Evolutionary conservation across 2,888 invertebrate species (phyloP).

Genomic region (Argyra leucocephala): DNA sequence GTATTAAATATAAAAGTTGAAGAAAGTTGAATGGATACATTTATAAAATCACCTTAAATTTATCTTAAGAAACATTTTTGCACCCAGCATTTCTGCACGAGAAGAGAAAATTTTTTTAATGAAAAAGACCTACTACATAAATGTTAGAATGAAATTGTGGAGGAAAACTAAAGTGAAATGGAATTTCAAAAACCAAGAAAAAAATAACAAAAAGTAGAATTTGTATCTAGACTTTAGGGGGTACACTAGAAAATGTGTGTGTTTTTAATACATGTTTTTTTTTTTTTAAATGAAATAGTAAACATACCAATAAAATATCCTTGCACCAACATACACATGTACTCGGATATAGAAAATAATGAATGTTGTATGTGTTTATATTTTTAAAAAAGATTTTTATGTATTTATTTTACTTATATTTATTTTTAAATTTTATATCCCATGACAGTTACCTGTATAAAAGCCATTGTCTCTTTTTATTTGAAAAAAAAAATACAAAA

Average conservation of each 20-base stretch:
- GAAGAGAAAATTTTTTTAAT: no score
- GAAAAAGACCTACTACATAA: no score
- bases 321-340: neutral
- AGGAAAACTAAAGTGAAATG: neutral
- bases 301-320: neutral
- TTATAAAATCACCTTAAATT: slow-evolving; percentile 3
- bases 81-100: neutral
- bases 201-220: no score
- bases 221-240: no score
- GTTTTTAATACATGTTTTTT: no score
- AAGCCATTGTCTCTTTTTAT: neutral
- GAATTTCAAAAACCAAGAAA: neutral
- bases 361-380: neutral
- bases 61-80: neutral
- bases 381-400: no score
- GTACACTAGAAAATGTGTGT: no score
- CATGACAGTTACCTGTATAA: neutral
- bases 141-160: no score
- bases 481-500: neutral
- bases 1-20: neutral
- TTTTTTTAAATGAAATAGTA: no score
- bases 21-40: neutral
- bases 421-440: neutral
- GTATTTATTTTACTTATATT: neutral
- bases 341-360: no score